phyloP scores from a whole-genome alignment of 2,888 invertebrate species.

The Eutolmus rufibarbis region DNA sequence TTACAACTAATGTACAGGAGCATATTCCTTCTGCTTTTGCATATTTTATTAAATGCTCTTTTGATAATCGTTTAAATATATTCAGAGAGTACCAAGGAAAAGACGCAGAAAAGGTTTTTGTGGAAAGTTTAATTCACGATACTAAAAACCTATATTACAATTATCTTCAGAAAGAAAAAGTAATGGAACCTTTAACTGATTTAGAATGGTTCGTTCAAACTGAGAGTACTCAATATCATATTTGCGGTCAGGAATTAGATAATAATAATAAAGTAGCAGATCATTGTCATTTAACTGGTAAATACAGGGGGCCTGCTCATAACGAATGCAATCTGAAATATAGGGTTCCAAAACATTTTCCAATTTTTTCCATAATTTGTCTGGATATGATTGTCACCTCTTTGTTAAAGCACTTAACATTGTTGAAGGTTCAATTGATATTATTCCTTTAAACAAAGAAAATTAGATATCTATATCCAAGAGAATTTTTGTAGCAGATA shows the following conservation, averaged over 20 bases:
- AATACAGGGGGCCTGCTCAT: not conserved
- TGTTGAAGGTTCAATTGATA: no score
- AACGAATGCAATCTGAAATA: no score
- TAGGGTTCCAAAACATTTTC: no score
- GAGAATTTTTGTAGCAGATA: no score
- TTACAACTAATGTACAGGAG: slow-evolving; percentile 31
- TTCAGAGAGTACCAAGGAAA: slow-evolving; percentile 11
- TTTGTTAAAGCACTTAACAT: not conserved
- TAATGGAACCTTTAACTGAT: not conserved
- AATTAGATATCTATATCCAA: no score
- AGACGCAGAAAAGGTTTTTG: not conserved
- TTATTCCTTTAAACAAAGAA: no score
- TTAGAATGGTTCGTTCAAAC: not conserved
- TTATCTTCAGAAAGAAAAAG: not conserved
- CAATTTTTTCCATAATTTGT: not conserved
- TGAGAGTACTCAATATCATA: not conserved
- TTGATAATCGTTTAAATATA: not conserved
- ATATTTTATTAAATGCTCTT: slow-evolving; percentile 29
- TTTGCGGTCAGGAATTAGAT: not conserved
- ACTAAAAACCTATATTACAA: not conserved
- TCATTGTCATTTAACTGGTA: not conserved
- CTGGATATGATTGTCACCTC: not conserved
- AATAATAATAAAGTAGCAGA: not conserved
- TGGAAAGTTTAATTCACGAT: not conserved
- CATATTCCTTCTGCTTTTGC: slow-evolving; percentile 44